These are phyloP conservation scores for Lutra lutra DNA, from an alignment of 2,797 vertebrate species.

Conservation along the genomic window DNA sequence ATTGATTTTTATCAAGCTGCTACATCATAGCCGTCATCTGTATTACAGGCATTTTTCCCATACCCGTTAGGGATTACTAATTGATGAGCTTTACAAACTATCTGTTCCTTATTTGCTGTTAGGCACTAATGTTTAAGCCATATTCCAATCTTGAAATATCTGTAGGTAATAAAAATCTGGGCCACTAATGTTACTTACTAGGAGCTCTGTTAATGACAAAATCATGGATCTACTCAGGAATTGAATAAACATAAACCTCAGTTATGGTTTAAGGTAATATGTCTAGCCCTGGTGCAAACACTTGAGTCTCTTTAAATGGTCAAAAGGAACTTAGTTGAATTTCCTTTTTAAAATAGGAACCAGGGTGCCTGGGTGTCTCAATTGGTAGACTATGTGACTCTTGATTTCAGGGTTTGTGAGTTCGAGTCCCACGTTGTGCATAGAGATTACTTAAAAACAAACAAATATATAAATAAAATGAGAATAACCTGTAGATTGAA, in stretches of 20 bases:
- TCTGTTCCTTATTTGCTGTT: background rate
- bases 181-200: background rate
- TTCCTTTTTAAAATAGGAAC: background rate
- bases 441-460: background rate
- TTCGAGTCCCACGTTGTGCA: background rate
- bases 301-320: background rate
- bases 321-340: background rate
- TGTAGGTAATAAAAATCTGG: background rate
- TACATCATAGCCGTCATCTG: background rate
- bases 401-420: background rate
- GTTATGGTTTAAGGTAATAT: background rate
- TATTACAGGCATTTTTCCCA: background rate
- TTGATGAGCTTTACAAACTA: slow-evolving; percentile 8
- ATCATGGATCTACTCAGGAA: background rate
- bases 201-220: background rate
- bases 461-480: background rate
- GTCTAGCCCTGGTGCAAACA: background rate
- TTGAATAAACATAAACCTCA: background rate
- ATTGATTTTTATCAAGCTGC: background rate
- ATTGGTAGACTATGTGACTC: background rate
- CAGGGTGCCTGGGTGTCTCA: background rate
- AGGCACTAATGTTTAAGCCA: background rate
- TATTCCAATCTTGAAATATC: background rate
- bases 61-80: slow-evolving; percentile 4
- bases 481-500: background rate